These are phyloP conservation scores for Temnothorax nylanderi DNA, from an alignment of 1,140 invertebrate genomes.

Conservation along the genomic window DNA sequence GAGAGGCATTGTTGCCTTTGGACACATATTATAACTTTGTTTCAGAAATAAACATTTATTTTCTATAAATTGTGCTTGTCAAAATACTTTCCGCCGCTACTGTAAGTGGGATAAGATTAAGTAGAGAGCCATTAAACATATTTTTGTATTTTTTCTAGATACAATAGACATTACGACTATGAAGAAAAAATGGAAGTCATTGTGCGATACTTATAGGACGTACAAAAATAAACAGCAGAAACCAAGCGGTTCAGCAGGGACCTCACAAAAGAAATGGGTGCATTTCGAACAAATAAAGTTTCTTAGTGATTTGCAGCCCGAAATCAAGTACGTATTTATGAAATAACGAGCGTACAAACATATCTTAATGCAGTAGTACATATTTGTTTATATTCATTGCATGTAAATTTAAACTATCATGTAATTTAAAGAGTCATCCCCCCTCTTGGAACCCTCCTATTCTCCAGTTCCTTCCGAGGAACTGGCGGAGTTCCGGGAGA, in stretches of 20 bases:
- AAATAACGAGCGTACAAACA: conserved; percentile 4
- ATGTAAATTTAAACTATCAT: not conserved
- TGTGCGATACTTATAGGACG: not conserved
- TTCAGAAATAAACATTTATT: conserved; percentile 17
- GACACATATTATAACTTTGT: not conserved
- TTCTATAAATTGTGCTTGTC: conserved; percentile 15
- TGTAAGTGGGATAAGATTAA: not conserved
- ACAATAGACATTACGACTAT: not conserved
- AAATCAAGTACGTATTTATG: not conserved
- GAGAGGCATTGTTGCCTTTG: not conserved
- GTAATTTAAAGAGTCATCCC: too few species aligned
- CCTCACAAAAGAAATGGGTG: not conserved
- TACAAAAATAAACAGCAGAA: not conserved
- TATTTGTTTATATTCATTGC: not conserved
- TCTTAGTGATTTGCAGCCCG: not conserved
- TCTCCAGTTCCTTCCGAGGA: too few species aligned
- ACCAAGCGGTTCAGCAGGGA: conserved; percentile 8
- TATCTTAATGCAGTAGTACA: not conserved
- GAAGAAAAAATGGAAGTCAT: conserved; percentile 26
- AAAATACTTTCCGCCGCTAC: conserved; percentile 26
- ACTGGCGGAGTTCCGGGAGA: too few species aligned
- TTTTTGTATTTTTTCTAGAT: conserved; percentile 11
- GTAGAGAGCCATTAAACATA: not conserved
- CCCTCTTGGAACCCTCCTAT: too few species aligned
- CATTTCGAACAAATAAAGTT: not conserved